A percentile compares a stretch with the other conserved stretches of the same genome.
Conservation (phyloP, 2,797 vertebrate genomes). For the Tragelaphus eurycerus region DNA sequence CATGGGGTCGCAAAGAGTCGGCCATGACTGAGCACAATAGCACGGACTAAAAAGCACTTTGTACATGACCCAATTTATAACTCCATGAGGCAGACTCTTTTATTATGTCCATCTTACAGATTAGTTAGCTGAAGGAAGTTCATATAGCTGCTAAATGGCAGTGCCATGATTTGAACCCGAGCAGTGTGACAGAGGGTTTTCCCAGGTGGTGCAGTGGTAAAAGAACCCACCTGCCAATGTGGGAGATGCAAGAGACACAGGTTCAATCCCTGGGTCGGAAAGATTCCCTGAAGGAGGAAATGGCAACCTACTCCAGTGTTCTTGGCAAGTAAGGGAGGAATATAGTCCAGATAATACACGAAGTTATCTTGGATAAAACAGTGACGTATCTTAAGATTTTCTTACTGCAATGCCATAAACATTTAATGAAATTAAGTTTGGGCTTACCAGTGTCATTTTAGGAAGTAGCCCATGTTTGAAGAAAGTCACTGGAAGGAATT, state of each 20-base stretch:
- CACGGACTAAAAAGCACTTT: background rate
- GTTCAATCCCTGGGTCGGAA: accelerated
- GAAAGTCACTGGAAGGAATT: background rate
- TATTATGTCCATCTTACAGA: background rate
- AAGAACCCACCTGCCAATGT: background rate
- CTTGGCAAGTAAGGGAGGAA: background rate
- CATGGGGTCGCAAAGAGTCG: background rate
- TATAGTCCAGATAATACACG: background rate
- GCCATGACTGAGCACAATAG: background rate
- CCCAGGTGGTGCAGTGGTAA: background rate
- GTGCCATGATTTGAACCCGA: background rate
- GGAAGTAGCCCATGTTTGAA: background rate
- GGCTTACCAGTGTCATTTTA: background rate
- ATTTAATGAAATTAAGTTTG: background rate
- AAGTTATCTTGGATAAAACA: background rate
- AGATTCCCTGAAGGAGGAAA: background rate
- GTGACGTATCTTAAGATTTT: background rate
- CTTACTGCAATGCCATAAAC: background rate
- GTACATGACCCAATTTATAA: background rate
- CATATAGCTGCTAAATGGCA: background rate
- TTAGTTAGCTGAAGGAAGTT: background rate
- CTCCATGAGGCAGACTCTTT: background rate
- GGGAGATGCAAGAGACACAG: background rate
- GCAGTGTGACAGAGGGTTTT: background rate
- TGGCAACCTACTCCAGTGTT: background rate